Conservation (phyloP, 30 jellyfish, hydroid and myxozoan genomes). For the Hydra vulgaris region DNA sequence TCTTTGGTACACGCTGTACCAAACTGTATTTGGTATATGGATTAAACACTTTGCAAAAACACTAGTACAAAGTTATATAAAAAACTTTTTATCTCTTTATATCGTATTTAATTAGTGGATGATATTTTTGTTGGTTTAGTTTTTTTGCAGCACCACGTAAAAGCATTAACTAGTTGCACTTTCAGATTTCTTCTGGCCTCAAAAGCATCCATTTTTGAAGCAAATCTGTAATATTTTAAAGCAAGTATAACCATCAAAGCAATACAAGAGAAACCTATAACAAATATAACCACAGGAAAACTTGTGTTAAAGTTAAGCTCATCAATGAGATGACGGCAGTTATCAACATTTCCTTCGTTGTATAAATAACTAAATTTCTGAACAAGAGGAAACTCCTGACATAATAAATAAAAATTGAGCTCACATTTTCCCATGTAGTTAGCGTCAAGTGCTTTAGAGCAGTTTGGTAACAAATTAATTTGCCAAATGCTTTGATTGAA, state of each 20-base stretch:
- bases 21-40: too few species aligned
- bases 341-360: conserved; percentile 24
- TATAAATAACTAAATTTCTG: neutral
- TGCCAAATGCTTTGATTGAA: neutral
- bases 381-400: conserved; percentile 7
- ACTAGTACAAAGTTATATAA: too few species aligned
- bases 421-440: conserved; percentile 11
- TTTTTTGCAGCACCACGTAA: neutral
- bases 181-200: neutral
- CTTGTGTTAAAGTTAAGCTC: neutral
- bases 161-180: neutral
- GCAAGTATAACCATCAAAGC: neutral
- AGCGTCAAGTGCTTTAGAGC: conserved; percentile 14
- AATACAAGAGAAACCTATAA: too few species aligned
- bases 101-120: too few species aligned
- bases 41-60: too few species aligned
- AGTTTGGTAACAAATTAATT: conserved; percentile 19
- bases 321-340: neutral
- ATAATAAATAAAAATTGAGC: conserved; percentile 3
- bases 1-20: too few species aligned
- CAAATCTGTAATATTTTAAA: too few species aligned
- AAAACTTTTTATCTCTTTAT: too few species aligned
- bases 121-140: neutral
- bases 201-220: neutral
- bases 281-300: neutral